A percentile compares a stretch with the other conserved stretches of the same genome.
Evolutionary conservation across 2,797 vertebrate genomes (phyloP).

Genomic region (Siniperca undulata): DNA sequence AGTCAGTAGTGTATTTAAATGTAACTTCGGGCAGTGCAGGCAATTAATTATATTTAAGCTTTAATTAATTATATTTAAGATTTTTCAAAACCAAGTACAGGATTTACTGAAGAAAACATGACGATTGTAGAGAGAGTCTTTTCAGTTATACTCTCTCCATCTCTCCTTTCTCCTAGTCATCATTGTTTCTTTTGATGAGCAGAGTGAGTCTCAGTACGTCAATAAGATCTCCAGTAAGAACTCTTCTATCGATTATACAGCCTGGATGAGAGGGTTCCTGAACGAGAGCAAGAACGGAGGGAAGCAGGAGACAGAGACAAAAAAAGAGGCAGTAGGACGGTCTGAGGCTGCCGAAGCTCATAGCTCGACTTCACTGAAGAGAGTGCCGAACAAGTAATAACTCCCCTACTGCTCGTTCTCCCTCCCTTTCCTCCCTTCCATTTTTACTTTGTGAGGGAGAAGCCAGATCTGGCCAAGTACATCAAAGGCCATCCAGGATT

Average conservation of each 20-base stretch:
- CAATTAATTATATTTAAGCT: constrained; percentile 19
- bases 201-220: constrained; percentile 63
- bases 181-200: constrained; percentile 73
- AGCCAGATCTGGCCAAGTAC: constrained; percentile 35
- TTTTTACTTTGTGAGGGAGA: constrained; percentile 37
- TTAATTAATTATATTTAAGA: too few species aligned
- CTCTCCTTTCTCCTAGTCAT: constrained; percentile 49
- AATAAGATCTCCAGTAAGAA: constrained; percentile 74
- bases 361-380: constrained; percentile 29
- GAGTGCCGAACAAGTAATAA: constrained; percentile 19
- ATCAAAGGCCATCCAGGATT: constrained; percentile 51
- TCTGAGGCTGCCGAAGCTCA: constrained; percentile 11
- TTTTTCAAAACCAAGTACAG: constrained; percentile 18
- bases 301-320: constrained; percentile 12
- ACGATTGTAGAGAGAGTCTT: constrained; percentile 1
- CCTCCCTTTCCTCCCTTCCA: neutral
- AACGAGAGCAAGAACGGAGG: constrained; percentile 42
- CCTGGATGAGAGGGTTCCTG: constrained; percentile 47
- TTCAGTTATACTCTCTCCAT: constrained; percentile 1
- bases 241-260: constrained; percentile 69
- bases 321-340: constrained; percentile 4
- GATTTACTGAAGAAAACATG: constrained; percentile 9
- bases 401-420: neutral
- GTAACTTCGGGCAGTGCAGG: neutral
- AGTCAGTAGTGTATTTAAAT: constrained; percentile 23